Evolutionary conservation across 2,113 vertebrate genomes (phyloP).

Genomic region (Bombycilla garrulus): DNA sequence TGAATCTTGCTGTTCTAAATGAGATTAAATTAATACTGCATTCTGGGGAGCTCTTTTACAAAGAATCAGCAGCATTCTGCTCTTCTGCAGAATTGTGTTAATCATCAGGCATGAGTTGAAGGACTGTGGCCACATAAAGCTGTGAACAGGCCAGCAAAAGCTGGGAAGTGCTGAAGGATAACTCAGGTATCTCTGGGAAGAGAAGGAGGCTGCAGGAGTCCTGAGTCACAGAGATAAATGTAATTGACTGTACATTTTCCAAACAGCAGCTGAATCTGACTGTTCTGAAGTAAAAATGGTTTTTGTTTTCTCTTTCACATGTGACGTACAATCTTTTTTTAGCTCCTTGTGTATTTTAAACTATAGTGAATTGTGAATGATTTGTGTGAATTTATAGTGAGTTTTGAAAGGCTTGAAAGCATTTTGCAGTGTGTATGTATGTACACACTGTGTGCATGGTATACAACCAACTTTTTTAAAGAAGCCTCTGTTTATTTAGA

Average conservation of each 20-base stretch:
- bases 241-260: fast-evolving
- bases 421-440: background rate
- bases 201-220: background rate
- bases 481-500: background rate
- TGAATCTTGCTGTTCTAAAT: background rate
- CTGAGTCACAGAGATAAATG: background rate
- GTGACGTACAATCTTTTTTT: background rate
- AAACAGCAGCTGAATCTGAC: background rate
- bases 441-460: background rate
- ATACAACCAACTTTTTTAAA: background rate
- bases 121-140: background rate
- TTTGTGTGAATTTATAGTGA: background rate
- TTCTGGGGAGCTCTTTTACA: background rate
- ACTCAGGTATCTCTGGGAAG: background rate
- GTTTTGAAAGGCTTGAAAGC: background rate
- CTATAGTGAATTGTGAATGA: background rate
- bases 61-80: background rate
- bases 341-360: background rate
- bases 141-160: background rate
- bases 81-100: background rate
- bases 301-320: background rate
- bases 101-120: background rate
- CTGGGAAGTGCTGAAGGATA: background rate
- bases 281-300: background rate
- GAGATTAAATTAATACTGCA: background rate